phyloP scores from a whole-genome alignment of 1,140 invertebrate genomes.

The Drosophila rufa region DNA sequence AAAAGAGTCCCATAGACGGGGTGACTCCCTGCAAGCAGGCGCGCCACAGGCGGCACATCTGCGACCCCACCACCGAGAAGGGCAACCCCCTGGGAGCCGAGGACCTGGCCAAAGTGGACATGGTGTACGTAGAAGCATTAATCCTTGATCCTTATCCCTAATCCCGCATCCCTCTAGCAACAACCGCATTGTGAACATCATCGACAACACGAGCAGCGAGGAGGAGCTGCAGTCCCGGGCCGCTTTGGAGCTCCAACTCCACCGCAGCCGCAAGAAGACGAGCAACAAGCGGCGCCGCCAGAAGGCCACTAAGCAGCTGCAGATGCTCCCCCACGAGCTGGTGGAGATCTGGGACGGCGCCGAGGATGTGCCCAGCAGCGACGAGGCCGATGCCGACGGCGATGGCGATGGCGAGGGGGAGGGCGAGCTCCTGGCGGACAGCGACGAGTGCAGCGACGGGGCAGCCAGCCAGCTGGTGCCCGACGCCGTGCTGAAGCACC shows the following conservation, averaged over 20 bases:
- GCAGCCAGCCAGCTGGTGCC: conserved; percentile 71
- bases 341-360: conserved; percentile 84
- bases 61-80: conserved; percentile 77
- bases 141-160: no score
- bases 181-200: conserved; percentile 82
- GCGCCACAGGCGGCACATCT: conserved; percentile 70
- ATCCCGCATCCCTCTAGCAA: conserved; percentile 37
- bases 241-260: conserved; percentile 56
- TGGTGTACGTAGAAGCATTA: conserved; percentile 59
- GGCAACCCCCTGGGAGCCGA: conserved; percentile 62
- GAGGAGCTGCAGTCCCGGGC: conserved; percentile 73
- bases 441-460: conserved; percentile 83
- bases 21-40: conserved; percentile 86
- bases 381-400: conserved; percentile 72
- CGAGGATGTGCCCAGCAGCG: conserved; percentile 78
- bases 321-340: conserved; percentile 73
- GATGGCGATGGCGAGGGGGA: conserved; percentile 73
- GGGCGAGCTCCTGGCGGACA: conserved; percentile 77
- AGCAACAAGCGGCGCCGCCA: conserved; percentile 79
- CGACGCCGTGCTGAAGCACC: conserved; percentile 72
- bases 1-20: conserved; percentile 82
- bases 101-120: conserved; percentile 71
- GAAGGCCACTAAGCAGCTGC: conserved; percentile 71
- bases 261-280: conserved; percentile 70
- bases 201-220: conserved; percentile 83